These are phyloP conservation scores for Macaria notata DNA, from an alignment of 2,888 invertebrate genomes.

Conservation along the genomic window DNA sequence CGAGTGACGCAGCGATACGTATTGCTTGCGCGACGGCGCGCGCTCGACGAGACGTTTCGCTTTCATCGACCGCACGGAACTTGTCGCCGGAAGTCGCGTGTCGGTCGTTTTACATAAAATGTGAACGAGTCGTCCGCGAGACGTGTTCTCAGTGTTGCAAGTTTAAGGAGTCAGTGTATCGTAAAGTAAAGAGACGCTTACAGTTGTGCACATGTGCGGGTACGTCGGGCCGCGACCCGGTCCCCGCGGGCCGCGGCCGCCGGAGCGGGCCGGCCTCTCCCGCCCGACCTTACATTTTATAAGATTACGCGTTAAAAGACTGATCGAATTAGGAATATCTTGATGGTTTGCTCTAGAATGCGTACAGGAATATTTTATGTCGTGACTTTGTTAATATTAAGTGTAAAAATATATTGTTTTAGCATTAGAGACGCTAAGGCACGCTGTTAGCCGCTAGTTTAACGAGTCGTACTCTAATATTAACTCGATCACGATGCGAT, in stretches of 20 bases:
- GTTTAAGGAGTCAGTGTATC: constrained; percentile 73
- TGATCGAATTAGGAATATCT: constrained; percentile 53
- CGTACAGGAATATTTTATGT: constrained; percentile 38
- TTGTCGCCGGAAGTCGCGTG: constrained; percentile 74
- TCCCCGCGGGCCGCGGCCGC: constrained; percentile 23
- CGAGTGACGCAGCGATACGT: constrained; percentile 65
- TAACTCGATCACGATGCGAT: constrained; percentile 36
- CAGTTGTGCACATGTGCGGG: constrained; percentile 78
- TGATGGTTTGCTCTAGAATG: constrained; percentile 39
- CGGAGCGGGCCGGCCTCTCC: constrained; percentile 50
- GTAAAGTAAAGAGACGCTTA: constrained; percentile 77
- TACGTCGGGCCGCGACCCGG: constrained; percentile 41
- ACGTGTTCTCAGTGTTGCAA: constrained; percentile 71
- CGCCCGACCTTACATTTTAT: constrained; percentile 44
- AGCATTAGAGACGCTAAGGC: constrained; percentile 36
- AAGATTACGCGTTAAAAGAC: constrained; percentile 57
- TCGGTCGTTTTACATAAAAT: constrained; percentile 68
- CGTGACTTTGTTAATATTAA: constrained; percentile 40
- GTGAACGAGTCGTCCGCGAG: constrained; percentile 62
- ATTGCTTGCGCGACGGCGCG: constrained; percentile 77
- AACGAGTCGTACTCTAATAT: constrained; percentile 34
- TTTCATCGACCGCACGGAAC: constrained; percentile 63
- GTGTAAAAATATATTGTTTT: constrained; percentile 35
- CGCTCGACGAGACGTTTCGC: constrained; percentile 70
- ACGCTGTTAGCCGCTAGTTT: constrained; percentile 38